A percentile compares a stretch with the other conserved stretches of the same genome.
These are phyloP conservation scores for Galeruca laticollis DNA, from an alignment of 2,888 invertebrate genomes.

Conservation along the genomic window DNA sequence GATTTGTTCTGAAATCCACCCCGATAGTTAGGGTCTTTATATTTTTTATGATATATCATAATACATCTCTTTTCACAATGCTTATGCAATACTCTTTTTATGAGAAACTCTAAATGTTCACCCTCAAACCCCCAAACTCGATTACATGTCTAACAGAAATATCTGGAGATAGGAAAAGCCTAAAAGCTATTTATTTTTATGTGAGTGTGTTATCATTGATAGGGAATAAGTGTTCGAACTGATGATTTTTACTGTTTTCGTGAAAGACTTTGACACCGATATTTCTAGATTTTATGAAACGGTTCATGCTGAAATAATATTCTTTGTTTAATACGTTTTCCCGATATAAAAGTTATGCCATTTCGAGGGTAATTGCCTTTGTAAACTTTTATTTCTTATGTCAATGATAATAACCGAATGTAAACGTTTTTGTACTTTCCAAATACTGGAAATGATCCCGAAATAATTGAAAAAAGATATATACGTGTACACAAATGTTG, in stretches of 20 bases:
- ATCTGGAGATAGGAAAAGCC: slow-evolving; percentile 53
- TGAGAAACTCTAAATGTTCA: slow-evolving; percentile 60
- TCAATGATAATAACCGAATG: background rate
- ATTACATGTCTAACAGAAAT: slow-evolving; percentile 61
- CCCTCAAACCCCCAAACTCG: slow-evolving; percentile 54
- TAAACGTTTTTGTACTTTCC: background rate
- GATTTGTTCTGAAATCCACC: slow-evolving; percentile 61
- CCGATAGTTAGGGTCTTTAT: slow-evolving; percentile 61
- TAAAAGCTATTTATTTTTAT: slow-evolving; percentile 68
- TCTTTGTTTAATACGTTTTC: slow-evolving; percentile 29
- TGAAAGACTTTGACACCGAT: slow-evolving; percentile 51
- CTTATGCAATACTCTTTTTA: slow-evolving; percentile 67
- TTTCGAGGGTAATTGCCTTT: slow-evolving; percentile 9
- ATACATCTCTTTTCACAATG: slow-evolving; percentile 63
- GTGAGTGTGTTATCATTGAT: slow-evolving; percentile 67
- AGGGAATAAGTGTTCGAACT: slow-evolving; percentile 59
- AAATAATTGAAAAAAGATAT: too few species aligned
- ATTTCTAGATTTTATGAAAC: slow-evolving; percentile 49
- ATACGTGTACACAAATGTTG: too few species aligned
- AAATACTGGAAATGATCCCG: too few species aligned
- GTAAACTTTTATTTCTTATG: background rate
- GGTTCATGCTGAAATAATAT: slow-evolving; percentile 50
- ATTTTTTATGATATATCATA: slow-evolving; percentile 66
- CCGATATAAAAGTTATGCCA: background rate
- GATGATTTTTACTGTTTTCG: slow-evolving; percentile 61